These are phyloP conservation scores for Helostoma temminkii DNA, from an alignment of 2,797 vertebrate species.

Conservation along the genomic window DNA sequence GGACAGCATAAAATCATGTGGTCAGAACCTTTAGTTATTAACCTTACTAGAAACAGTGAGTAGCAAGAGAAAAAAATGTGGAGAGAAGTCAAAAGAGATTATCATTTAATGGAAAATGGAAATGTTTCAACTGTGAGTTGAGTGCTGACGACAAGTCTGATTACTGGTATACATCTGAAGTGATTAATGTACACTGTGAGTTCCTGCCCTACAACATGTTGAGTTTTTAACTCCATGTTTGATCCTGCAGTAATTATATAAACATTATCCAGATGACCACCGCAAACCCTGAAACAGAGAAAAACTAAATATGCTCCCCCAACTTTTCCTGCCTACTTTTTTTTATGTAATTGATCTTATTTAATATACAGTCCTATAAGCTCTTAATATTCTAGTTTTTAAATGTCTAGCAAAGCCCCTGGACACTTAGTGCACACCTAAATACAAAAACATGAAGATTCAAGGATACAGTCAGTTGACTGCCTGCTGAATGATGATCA, in stretches of 20 bases:
- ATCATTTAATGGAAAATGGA: constrained; percentile 42
- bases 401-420: not conserved
- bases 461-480: constrained; percentile 26
- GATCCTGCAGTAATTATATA: constrained; percentile 40
- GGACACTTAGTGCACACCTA: not conserved
- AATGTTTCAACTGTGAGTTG: constrained; percentile 36
- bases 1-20: constrained; percentile 39
- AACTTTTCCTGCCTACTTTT: constrained; percentile 15
- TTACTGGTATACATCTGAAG: constrained; percentile 42
- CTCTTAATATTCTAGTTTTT: not conserved
- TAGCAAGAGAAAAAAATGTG: constrained; percentile 2
- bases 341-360: constrained; percentile 4
- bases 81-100: constrained; percentile 28
- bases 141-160: constrained; percentile 49
- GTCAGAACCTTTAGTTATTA: constrained; percentile 36
- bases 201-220: constrained; percentile 40
- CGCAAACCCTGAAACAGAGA: constrained; percentile 17
- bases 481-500: constrained; percentile 49
- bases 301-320: not conserved
- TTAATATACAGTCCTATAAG: not conserved
- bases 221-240: constrained; percentile 43
- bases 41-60: constrained; percentile 27
- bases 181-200: constrained; percentile 44
- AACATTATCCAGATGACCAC: constrained; percentile 56
- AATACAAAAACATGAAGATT: constrained; percentile 23